These are phyloP conservation scores for Cyclophora punctaria DNA, from an alignment of 2,888 invertebrate species.

Conservation along the genomic window DNA sequence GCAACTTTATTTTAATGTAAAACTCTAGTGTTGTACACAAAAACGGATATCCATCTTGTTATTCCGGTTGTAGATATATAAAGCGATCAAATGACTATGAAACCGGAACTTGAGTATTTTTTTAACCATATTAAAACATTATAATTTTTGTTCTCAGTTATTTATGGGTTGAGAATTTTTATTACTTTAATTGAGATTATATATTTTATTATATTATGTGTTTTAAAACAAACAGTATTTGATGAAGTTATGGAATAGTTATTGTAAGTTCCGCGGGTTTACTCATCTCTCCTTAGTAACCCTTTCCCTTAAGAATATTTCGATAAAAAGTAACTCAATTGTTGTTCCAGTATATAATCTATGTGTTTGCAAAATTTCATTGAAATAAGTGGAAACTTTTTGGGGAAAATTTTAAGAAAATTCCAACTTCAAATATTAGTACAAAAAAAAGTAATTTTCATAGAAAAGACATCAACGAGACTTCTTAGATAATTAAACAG, in stretches of 20 bases:
- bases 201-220: neutral
- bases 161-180: slow-evolving; percentile 13
- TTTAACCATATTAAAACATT: slow-evolving; percentile 20
- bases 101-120: slow-evolving; percentile 43
- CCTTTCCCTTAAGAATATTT: neutral
- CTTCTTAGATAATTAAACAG: no score
- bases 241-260: no score
- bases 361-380: no score
- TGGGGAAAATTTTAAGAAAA: no score
- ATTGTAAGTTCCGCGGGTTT: neutral
- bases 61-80: slow-evolving; percentile 38
- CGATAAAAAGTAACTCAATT: neutral
- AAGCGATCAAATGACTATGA: slow-evolving; percentile 27
- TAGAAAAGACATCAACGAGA: neutral
- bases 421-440: no score
- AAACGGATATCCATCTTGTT: slow-evolving; percentile 47
- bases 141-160: slow-evolving; percentile 12
- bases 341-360: no score
- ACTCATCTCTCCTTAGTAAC: neutral
- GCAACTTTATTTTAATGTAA: slow-evolving; percentile 44
- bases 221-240: no score
- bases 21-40: slow-evolving; percentile 34
- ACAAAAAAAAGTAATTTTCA: no score
- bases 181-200: slow-evolving; percentile 13
- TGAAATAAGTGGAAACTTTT: no score